Evolutionary conservation across 2,888 invertebrate genomes (phyloP), one percentile per base, ranked within the genome.

Genomic region (Neoscelio sp.): DNA sequence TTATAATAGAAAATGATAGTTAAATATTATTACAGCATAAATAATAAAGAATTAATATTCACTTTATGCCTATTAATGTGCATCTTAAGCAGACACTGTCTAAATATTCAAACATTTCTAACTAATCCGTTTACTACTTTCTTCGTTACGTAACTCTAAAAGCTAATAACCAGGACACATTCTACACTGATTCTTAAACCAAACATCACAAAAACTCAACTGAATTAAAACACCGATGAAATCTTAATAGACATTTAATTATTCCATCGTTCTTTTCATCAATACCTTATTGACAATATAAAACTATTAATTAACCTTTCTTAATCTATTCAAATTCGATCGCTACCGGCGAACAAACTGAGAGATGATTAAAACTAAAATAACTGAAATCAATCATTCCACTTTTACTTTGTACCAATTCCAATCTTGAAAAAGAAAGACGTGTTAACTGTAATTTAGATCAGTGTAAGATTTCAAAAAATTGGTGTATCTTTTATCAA

Each of bases 111-210:
- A 74, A 74, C 40, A 58, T 65, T 56, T 74, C 74, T 65, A 67
- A 74, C 65, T 50, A 65, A 52, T 60, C 52, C 52, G 52, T 23
- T 44, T 44, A 17, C 13, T 13, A 67, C 74, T 74, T 74, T 74
- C 74, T 62, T 74, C 44, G 48, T 74, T 74, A 10, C 65, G 35
- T 52, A 74, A 74, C 8, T 23, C 17, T 18, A 30, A 46, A 64
- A 65, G 74, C 56, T 65, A 74, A 74, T 74, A 74, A 74, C 65
- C 74, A 58, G 74, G 56, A 74, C 56, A 65, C 44, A 56, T 64
- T 48, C 23, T 38, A 23, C 12, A 56, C 26, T 12, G 5, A 2
- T 26, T 48, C 48, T 40, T 48, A n/a, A 6, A 1, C 8, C 8
- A 7, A 8, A 4, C 5, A n/a, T 28, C 23, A 6, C 20, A 23